Evolutionary conservation across 2,888 invertebrate genomes (phyloP).

Genomic region (Platycnemis pennipes): DNA sequence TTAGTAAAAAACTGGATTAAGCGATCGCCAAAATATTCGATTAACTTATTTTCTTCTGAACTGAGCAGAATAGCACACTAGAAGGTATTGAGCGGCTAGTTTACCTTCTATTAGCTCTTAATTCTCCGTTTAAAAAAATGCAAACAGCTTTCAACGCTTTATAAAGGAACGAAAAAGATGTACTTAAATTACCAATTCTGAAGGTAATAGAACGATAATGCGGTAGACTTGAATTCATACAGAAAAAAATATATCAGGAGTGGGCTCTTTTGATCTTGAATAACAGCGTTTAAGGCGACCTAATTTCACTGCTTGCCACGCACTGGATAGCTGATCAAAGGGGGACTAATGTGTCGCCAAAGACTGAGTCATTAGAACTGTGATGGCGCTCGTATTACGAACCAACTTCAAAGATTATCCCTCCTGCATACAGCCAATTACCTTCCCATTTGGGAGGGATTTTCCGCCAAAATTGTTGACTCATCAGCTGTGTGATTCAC

Average conservation of each 20-base stretch:
- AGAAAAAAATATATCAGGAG: neutral
- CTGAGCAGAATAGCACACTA: neutral
- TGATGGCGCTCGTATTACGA: neutral
- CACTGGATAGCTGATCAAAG: neutral
- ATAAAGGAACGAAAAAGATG: neutral
- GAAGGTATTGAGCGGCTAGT: neutral
- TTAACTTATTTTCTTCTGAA: neutral
- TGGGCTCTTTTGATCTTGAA: neutral
- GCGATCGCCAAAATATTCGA: neutral
- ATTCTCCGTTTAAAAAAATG: neutral
- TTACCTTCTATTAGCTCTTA: neutral
- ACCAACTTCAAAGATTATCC: slow-evolving; percentile 32
- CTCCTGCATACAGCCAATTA: slow-evolving; percentile 1
- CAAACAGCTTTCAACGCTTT: neutral
- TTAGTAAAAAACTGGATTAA: too few species aligned
- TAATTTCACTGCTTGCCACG: slow-evolving; percentile 16
- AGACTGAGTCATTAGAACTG: slow-evolving; percentile 24
- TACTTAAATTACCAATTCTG: neutral
- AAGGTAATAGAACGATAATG: neutral
- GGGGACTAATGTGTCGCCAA: neutral
- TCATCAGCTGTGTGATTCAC: neutral
- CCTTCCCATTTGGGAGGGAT: neutral
- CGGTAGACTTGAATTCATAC: neutral
- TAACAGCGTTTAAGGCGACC: slow-evolving; percentile 1
- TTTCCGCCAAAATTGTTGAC: neutral